Percentiles rank a stretch among this genome's conserved stretches.
These are phyloP conservation scores for Harmothoe impar DNA, from an alignment of 2,888 invertebrate species.

Conservation along the genomic window DNA sequence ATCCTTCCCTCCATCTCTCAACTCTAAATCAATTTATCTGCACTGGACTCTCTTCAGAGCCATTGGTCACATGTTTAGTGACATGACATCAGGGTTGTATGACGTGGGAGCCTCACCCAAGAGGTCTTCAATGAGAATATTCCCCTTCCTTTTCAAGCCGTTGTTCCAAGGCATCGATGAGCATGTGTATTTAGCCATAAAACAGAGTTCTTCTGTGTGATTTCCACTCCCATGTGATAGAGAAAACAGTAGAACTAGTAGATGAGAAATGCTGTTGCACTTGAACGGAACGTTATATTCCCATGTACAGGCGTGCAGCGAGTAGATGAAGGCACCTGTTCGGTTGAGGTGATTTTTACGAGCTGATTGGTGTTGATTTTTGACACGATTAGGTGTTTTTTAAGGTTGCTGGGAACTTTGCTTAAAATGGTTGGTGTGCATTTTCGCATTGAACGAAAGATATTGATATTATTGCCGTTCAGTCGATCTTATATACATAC, in stretches of 20 bases:
- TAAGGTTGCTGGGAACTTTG: constrained; percentile 15
- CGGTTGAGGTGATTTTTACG: background rate
- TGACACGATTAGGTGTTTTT: background rate
- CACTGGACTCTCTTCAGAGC: background rate
- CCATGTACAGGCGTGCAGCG: background rate
- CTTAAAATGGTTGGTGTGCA: background rate
- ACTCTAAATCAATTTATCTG: background rate
- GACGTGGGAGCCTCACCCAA: background rate
- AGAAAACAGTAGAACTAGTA: background rate
- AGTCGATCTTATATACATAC: background rate
- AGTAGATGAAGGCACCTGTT: background rate
- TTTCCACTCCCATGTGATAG: constrained; percentile 28
- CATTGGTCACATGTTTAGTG: background rate
- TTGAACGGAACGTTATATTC: background rate
- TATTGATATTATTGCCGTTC: constrained; percentile 29
- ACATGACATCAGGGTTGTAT: background rate
- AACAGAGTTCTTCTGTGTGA: constrained; percentile 17
- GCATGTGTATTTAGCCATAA: background rate
- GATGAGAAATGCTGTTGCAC: constrained; percentile 27
- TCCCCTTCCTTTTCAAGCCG: background rate
- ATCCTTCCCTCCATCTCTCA: background rate
- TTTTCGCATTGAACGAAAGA: background rate
- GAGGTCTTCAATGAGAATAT: background rate
- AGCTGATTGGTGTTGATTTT: constrained; percentile 15
- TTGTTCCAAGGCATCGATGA: background rate